Base-by-base conservation (phyloP, 2,888 invertebrate species). In the Abscondita cerata region DNA sequence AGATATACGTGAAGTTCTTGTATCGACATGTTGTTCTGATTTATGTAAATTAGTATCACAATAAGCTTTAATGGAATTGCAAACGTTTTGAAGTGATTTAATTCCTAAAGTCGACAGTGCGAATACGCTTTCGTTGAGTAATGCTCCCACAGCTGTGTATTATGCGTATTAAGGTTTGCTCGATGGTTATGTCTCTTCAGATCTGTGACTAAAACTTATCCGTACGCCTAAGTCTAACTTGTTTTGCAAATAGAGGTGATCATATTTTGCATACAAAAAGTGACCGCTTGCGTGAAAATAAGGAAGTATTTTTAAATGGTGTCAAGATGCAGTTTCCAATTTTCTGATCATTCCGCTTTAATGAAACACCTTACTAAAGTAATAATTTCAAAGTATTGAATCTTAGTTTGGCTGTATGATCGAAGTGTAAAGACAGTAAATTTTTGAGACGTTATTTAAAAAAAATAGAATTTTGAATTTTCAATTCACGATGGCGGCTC, bases 201-300 rank as follows among this genome's bases (percentile, higher is more conserved):
- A 67, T 67, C 9, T 73, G 70, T 5, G 62, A 68, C 62, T 68
- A 69, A 63, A 61, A 70, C 67, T 72, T 73, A 47, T 51, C 51
- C 3, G 25, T 31, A 2, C 57, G 40, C 57, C 57, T 34, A 50
- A 69, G 25, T 63, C 19, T 8, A 52, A 38, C 77, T 79, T 79
- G 66, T 77, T 75, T 72, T 80, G 80, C 13, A 80, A 55, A 70
- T 78, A 78, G 5, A 79, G 48, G 41, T 77, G 75, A 15, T 63
- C 65, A 47, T 67, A 73, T 68, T 76, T 77, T 20, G 76, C 74
- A 68, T 79, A 77, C 1, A 67, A 53, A 53, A 76, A 76, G 69
- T 81, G 76, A 8, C 79, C 78, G 46, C 60, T 65, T 19, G 77
- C 74, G 68, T 77, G 74, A 65, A 78, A 78, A 66, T 67, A 73